Percentiles rank a stretch among this genome's conserved stretches.
phyloP scores from a whole-genome alignment of 1,140 invertebrate genomes.

The Protaetia brevitarsis region DNA sequence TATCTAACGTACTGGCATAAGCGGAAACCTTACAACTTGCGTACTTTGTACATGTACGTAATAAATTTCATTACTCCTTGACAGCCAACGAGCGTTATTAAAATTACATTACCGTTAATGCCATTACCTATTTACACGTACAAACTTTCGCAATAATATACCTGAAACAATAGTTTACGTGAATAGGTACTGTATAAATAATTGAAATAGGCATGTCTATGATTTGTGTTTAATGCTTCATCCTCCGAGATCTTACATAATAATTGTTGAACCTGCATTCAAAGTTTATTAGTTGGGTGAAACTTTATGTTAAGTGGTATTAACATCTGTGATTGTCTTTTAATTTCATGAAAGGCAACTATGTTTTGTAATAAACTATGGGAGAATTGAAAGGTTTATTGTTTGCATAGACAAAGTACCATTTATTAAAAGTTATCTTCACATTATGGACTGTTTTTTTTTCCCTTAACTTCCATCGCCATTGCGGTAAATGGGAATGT shows the following conservation, averaged over 20 bases:
- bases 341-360: no score
- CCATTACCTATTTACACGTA: background rate
- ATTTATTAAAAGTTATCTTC: no score
- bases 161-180: background rate
- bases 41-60: background rate
- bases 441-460: no score
- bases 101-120: conserved; percentile 15
- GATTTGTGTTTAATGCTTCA: conserved; percentile 5
- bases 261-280: no score
- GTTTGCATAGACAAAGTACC: no score
- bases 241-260: background rate
- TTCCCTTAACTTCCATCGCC: no score
- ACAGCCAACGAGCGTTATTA: conserved; percentile 11
- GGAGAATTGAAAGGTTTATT: no score
- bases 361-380: no score
- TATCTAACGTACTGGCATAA: background rate
- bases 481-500: no score
- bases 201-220: background rate
- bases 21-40: background rate
- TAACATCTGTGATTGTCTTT: no score
- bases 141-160: conserved; percentile 3
- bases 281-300: background rate
- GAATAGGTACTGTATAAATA: background rate
- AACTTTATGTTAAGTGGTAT: no score
- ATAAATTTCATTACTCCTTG: conserved; percentile 9